Conservation (phyloP, 2,797 vertebrate genomes). For the Avahi laniger region DNA sequence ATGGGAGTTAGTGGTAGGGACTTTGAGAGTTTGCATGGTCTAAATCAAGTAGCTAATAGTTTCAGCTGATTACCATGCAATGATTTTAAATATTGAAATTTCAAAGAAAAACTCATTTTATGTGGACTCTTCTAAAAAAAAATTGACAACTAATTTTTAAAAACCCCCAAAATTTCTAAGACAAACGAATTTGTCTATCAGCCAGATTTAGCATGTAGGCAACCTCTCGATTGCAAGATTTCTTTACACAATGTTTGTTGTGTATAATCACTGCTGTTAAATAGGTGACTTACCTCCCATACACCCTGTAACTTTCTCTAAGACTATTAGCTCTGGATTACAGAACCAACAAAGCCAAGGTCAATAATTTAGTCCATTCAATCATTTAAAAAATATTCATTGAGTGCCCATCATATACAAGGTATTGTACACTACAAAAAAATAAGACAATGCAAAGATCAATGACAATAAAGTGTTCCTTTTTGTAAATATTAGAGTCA, state of each 20-base stretch:
- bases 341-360: background rate
- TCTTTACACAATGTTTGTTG: background rate
- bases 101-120: background rate
- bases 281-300: background rate
- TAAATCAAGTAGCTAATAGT: background rate
- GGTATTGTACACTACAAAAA: background rate
- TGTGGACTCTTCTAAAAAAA: background rate
- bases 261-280: background rate
- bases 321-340: background rate
- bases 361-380: background rate
- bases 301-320: background rate
- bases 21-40: background rate
- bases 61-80: background rate
- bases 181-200: background rate
- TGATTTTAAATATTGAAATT: background rate
- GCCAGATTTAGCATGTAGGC: background rate
- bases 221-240: background rate
- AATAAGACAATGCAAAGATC: background rate
- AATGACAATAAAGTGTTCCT: background rate
- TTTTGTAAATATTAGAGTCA: slow-evolving; percentile 6
- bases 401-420: background rate
- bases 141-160: background rate
- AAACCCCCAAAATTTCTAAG: background rate
- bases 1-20: background rate
- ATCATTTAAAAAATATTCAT: background rate